Base-by-base conservation (phyloP, 2,113 vertebrate species). In the Takifugu bimaculatus region DNA sequence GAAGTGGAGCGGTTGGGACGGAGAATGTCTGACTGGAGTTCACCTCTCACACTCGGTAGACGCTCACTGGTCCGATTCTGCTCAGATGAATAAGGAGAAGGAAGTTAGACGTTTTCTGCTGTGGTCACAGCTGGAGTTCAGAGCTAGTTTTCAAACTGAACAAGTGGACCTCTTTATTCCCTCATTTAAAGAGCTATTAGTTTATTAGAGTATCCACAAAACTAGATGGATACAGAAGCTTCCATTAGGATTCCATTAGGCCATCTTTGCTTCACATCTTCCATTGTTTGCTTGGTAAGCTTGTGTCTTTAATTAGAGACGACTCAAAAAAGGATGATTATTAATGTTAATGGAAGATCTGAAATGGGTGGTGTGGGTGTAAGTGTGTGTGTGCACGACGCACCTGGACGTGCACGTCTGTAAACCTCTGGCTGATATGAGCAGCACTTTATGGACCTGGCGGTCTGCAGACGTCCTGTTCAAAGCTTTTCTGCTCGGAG, bases 201-300 rank as follows among this genome's bases (percentile, higher is more conserved):
- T 81, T 73, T 75, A 81, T 83, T 57, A 79, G 55, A 70, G 60
- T 68, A 68, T 58, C 56, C 42, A 77, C 68, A 68, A 48, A 72
- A 71, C 74, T 85, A 79, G 78, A 68, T 29, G 4, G 52, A 73
- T 64, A 71, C 82, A 81, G 77, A 88, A 83, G 78, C 77, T 59
- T 85, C 82, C 87, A 90, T 90, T 82, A 89, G 78, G 87, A 90
- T 90, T 90, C 91, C 90, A 92, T 92, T 92, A 92, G 90, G 88
- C 83, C 78, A 60, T 65, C 78, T 69, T 83, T 90, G 87, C 88
- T 86, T 68, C 84, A 80, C 73, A 70, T 77, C 85, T 70, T 32
- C 77, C 42, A 75, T 83, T 82, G 74, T 79, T 85, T 76, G 60
- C 71, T 68, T 75, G 62, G 59, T 76, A 71, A 80, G 79, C 76